Evolutionary conservation across 2,113 vertebrate species (phyloP), one percentile per base, ranked within the genome.

Genomic region (Phocoena sinus): DNA sequence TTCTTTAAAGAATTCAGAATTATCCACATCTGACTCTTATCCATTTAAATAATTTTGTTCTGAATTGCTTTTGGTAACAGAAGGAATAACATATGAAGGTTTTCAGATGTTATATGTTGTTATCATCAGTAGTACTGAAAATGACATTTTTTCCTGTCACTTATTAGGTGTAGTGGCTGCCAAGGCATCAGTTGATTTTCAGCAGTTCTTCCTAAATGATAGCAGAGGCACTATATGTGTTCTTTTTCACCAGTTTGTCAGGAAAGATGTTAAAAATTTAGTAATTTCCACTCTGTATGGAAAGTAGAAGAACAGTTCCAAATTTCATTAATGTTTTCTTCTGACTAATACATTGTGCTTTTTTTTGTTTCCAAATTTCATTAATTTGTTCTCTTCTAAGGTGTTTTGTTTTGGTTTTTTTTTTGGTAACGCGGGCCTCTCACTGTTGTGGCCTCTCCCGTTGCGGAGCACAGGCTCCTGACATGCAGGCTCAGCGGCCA

Each of bases 251-350:
- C 36, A 62, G 23, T 97, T 98, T 87, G 11, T 81, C 90, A 33
- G 18, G 41, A 94, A 71, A 60, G 12, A 63, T 81, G 56, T 88
- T 96, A 97, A 94, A 97, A 94, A 95, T 63, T 84, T 36, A 94
- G 5, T 96, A 96, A 74, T 97, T 97, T 90, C 71, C 50, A 65
- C 65, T 90, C 90, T 79, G 25, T 58, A 4, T 60, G 80, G 70
- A 91, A 97, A 84, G 53, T 44, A 96, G 26, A 68, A 87, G 44
- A 84, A 56, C 44, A 92, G 60, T 89, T 86, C 21, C 12, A 93
- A 33, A 67, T 92, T 95, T 88, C 14, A 73, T 87, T 74, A 80
- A 38, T 94, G 14, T 80, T 84, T 89, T 92, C 50, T 74, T 95
- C 36, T 85, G 8, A 76, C 13, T 79, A 76, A 79, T 44, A 44